Evolutionary conservation across 2,797 vertebrate genomes (phyloP).

Genomic region (Lithobates pipiens): DNA sequence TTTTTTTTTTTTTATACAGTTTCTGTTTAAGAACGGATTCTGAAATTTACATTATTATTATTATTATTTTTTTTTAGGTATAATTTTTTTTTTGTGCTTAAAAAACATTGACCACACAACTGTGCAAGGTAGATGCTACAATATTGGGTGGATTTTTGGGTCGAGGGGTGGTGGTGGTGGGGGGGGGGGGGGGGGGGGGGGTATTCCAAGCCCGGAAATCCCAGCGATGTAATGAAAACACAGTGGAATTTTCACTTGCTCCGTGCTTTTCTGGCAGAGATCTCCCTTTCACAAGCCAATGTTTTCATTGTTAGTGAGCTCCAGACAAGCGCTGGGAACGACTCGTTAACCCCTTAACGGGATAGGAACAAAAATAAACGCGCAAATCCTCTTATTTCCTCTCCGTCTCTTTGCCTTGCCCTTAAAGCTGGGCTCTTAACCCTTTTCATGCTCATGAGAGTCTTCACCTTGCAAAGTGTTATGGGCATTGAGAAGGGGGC

Average conservation of each 20-base stretch:
- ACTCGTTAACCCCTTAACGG: constrained; percentile 76
- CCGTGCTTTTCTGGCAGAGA: constrained; percentile 78
- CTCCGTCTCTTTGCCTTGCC: neutral
- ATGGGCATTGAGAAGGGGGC: neutral
- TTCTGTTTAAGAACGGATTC: too few relatives aligned
- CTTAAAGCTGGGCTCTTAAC: constrained; percentile 6
- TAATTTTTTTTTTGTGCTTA: neutral
- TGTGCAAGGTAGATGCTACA: constrained; percentile 53
- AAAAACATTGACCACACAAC: constrained; percentile 63
- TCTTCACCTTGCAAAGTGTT: constrained; percentile 3
- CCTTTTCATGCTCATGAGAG: neutral
- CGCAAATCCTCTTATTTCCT: neutral
- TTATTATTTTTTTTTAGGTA: neutral
- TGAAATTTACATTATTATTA: too few relatives aligned
- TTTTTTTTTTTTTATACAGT: too few relatives aligned
- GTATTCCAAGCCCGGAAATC: constrained; percentile 78
- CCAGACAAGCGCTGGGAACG: constrained; percentile 77
- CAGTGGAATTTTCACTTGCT: constrained; percentile 76
- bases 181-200: neutral
- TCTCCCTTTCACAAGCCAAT: constrained; percentile 73
- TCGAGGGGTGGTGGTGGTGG: too few relatives aligned
- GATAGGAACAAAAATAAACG: constrained; percentile 3
- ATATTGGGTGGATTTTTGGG: constrained; percentile 67
- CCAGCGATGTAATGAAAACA: constrained; percentile 79
- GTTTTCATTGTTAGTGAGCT: constrained; percentile 79